A percentile compares a stretch with the other conserved stretches of the same genome.
These are phyloP conservation scores for Synanthedon formicaeformis DNA, from an alignment of 2,888 invertebrate species.

Conservation along the genomic window DNA sequence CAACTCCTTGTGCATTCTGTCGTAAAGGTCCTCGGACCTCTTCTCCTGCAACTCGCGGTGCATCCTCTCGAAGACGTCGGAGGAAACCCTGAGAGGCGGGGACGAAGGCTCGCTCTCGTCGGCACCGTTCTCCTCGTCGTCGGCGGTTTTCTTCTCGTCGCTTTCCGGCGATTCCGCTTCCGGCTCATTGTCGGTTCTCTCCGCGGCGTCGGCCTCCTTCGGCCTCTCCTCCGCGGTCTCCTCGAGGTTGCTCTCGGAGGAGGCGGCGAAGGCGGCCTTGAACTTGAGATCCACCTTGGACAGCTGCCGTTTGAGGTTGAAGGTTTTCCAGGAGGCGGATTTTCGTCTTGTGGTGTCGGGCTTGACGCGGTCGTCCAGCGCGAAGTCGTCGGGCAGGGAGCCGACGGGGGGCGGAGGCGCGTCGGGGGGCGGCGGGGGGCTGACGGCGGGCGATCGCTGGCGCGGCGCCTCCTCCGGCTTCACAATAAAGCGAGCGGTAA, in stretches of 20 bases:
- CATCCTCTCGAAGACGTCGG: conserved; percentile 54
- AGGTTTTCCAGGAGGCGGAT: conserved; percentile 80
- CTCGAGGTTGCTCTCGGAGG: conserved; percentile 49
- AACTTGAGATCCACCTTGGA: conserved; percentile 83
- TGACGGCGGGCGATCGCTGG: conserved; percentile 10
- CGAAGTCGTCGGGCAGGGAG: conserved; percentile 27
- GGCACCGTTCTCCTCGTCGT: conserved; percentile 16
- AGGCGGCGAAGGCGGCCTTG: conserved; percentile 73
- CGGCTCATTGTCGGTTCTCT: conserved; percentile 28
- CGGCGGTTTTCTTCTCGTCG: conserved; percentile 18
- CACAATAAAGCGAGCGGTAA: conserved; percentile 4
- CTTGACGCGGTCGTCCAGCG: conserved; percentile 21
- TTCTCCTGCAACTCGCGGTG: conserved; percentile 48
- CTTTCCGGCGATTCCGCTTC: conserved; percentile 24
- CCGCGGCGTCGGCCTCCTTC: conserved; percentile 25
- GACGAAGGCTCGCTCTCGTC: conserved; percentile 20
- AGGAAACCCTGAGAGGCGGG: conserved; percentile 46
- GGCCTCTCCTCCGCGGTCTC: conserved; percentile 26
- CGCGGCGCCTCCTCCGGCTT: conserved; percentile 44
- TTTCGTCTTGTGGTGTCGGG: conserved; percentile 70
- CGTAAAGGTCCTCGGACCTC: conserved; percentile 17
- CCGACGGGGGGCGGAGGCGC: conserved; percentile 11
- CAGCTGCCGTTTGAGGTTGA: conserved; percentile 84
- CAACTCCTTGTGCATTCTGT: conserved; percentile 20
- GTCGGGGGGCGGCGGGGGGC: conserved; percentile 16